Evolutionary conservation across 1,140 invertebrate genomes (phyloP).

Genomic region (Piezodorus guildinii): DNA sequence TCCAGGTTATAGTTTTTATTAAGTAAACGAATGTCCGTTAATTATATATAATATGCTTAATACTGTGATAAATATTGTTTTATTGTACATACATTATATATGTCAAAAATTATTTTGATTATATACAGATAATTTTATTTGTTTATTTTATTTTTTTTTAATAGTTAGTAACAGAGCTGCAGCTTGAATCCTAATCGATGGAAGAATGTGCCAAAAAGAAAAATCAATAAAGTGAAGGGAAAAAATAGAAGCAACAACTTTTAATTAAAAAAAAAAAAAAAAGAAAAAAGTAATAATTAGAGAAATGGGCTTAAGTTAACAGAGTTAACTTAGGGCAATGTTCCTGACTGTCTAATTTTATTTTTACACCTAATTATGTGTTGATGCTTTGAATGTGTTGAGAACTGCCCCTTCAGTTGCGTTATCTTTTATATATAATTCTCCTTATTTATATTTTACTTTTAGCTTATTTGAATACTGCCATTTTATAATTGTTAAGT

Average conservation of each 20-base stretch:
- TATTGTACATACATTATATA: no score
- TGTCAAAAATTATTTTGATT: background rate
- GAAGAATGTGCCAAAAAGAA: conserved; percentile 9
- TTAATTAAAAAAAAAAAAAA: background rate
- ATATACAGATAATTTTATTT: background rate
- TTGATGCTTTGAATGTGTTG: conserved; percentile 8
- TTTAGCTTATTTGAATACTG: conserved; percentile 10
- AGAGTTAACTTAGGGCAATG: background rate
- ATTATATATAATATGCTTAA: no score
- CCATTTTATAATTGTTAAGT: conserved; percentile 10
- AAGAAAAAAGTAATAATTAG: background rate
- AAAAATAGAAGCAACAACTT: background rate
- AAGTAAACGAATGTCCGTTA: no score
- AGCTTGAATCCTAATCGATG: background rate
- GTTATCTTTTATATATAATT: background rate
- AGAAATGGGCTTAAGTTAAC: background rate
- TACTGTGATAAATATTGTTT: no score
- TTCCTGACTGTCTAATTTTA: conserved; percentile 11
- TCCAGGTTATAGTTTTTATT: no score
- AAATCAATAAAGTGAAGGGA: background rate
- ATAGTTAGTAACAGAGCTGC: background rate
- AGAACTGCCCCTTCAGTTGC: background rate
- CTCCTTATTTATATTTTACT: conserved; percentile 2
- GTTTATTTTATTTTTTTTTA: conserved; percentile 3
- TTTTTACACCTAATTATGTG: background rate